Evolutionary conservation across 1,140 invertebrate species (phyloP).

Genomic region (Procambarus clarkii): DNA sequence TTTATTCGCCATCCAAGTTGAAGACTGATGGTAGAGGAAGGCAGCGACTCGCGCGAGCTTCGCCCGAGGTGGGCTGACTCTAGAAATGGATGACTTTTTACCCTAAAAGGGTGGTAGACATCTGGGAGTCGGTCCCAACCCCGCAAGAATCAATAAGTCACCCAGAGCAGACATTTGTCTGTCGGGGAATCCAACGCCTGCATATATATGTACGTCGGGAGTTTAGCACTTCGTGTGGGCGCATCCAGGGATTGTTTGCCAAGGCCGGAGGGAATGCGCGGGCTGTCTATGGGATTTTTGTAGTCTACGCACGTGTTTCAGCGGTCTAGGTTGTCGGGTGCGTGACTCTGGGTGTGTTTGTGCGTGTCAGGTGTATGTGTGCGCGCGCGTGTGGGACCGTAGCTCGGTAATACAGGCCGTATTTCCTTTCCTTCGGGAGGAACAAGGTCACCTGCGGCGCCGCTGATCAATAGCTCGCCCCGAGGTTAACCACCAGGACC

Average conservation of each 20-base stretch:
- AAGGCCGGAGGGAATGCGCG: no score
- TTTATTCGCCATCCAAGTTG: not conserved
- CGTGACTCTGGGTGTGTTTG: no score
- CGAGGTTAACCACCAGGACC: conserved; percentile 4
- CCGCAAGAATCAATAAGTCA: conserved; percentile 8
- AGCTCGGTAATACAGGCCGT: not conserved
- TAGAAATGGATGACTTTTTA: not conserved
- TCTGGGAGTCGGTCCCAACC: not conserved
- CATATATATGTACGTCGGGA: not conserved
- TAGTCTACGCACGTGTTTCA: no score
- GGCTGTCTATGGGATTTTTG: no score
- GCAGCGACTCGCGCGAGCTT: not conserved
- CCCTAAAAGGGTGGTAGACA: not conserved
- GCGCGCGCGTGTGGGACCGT: no score
- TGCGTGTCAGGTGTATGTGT: no score
- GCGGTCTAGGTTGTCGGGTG: no score
- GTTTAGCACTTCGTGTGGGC: not conserved
- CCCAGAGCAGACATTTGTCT: conserved; percentile 10
- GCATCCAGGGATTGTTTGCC: not conserved
- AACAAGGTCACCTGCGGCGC: conserved; percentile 16
- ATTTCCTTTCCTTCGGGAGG: not conserved
- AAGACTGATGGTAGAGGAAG: conserved; percentile 12
- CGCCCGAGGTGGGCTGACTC: not conserved
- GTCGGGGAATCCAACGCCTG: not conserved
- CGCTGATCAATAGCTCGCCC: conserved; percentile 25